phyloP scores from a whole-genome alignment of 2,797 vertebrate species.

The Enteromius thamalakanensis region DNA sequence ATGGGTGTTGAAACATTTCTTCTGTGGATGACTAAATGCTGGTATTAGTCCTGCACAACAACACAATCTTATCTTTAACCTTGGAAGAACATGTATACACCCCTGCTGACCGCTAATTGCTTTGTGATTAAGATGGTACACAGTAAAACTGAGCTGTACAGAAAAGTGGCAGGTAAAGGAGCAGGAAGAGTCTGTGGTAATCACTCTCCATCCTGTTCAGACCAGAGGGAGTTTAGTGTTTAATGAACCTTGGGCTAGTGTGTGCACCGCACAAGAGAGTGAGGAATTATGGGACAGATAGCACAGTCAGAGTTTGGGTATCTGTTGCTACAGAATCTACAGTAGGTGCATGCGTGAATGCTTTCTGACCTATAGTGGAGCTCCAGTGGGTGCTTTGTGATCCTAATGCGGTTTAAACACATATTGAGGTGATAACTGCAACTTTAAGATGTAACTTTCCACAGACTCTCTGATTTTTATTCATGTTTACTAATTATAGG shows the following conservation, averaged over 20 bases:
- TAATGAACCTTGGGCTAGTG: conserved; percentile 53
- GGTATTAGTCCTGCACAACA: not conserved
- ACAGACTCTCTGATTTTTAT: not conserved
- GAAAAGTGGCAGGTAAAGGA: conserved; percentile 14
- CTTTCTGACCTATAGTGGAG: not conserved
- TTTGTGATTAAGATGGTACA: conserved; percentile 29
- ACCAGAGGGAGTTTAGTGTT: conserved; percentile 43
- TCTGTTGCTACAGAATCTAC: conserved; percentile 15
- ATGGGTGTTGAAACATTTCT: not conserved
- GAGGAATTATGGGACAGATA: conserved; percentile 58
- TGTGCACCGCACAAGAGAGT: conserved; percentile 19
- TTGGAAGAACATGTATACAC: conserved; percentile 1
- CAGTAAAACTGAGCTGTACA: conserved; percentile 36
- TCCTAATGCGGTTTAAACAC: not conserved
- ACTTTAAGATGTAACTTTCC: not conserved
- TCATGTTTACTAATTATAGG: not conserved
- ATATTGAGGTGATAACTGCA: not conserved
- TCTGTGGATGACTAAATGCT: not conserved
- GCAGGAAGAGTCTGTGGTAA: conserved; percentile 37
- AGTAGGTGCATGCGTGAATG: not conserved
- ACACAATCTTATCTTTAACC: not conserved
- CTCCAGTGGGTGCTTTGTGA: not conserved
- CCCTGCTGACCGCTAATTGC: conserved; percentile 31
- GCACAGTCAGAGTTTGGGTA: conserved; percentile 53
- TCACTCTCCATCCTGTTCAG: conserved; percentile 32